Evolutionary conservation across 2,113 vertebrate genomes (phyloP).

Genomic region (Saimiri boliviensis): DNA sequence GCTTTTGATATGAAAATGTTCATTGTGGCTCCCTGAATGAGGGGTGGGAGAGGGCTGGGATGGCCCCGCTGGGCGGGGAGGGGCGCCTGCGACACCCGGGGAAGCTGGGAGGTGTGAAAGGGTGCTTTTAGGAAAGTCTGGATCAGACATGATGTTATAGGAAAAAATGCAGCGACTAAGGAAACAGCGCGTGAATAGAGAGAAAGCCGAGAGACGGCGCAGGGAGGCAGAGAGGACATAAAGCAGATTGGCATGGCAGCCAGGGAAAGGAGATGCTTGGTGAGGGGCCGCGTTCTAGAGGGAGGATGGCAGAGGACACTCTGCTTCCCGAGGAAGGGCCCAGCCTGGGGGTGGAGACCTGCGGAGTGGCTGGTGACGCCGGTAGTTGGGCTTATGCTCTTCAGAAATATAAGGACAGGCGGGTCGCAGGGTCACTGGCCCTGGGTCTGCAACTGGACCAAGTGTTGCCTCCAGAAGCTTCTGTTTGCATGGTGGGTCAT

Average conservation of each 20-base stretch:
- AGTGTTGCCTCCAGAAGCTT: background rate
- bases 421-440: background rate
- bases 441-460: background rate
- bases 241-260: slow-evolving; percentile 19
- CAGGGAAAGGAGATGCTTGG: background rate
- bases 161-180: slow-evolving; percentile 58
- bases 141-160: slow-evolving; percentile 75
- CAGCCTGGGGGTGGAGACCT: fast-evolving
- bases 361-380: background rate
- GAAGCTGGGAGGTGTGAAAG: slow-evolving; percentile 36
- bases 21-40: slow-evolving; percentile 32
- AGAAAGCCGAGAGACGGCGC: slow-evolving; percentile 13
- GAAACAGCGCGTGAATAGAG: slow-evolving; percentile 15
- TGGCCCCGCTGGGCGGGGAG: background rate
- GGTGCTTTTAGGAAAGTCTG: slow-evolving; percentile 66
- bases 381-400: fast-evolving
- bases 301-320: background rate
- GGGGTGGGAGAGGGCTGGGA: background rate
- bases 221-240: slow-evolving; percentile 30
- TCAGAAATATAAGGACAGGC: background rate
- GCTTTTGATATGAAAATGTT: slow-evolving; percentile 64
- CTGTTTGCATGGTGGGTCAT: background rate
- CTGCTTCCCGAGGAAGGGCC: background rate
- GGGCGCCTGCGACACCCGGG: background rate
- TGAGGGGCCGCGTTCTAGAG: background rate